A percentile compares a stretch with the other conserved stretches of the same genome.
phyloP scores from a whole-genome alignment of 2,888 invertebrate species.

The Buathra laborator region DNA sequence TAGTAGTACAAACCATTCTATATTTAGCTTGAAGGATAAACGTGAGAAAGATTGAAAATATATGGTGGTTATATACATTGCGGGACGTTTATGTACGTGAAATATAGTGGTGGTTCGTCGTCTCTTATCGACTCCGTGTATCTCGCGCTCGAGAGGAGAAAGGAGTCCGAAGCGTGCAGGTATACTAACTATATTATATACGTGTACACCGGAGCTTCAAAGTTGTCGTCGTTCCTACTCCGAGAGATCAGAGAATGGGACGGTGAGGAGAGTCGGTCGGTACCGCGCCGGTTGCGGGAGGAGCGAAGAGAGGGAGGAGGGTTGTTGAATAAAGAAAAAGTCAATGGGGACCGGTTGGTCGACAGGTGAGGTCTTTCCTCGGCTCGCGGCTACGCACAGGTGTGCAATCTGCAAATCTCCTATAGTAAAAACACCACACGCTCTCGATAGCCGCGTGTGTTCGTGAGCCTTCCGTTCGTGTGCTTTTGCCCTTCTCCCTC shows the following conservation, averaged over 20 bases:
- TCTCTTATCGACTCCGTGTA: conserved; percentile 73
- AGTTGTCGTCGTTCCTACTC: conserved; percentile 23
- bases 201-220: not conserved
- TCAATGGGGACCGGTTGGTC: conserved; percentile 84
- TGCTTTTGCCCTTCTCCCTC: conserved; percentile 16
- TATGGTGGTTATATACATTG: conserved; percentile 45
- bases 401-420: conserved; percentile 84
- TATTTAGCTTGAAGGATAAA: conserved; percentile 71
- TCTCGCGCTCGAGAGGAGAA: conserved; percentile 68
- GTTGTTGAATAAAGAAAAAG: conserved; percentile 82
- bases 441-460: conserved; percentile 69
- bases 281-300: not conserved
- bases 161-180: conserved; percentile 53
- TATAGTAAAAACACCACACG: conserved; percentile 79
- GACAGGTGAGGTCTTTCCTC: conserved; percentile 84
- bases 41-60: conserved; percentile 62
- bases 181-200: not conserved
- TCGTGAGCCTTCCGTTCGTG: conserved; percentile 22
- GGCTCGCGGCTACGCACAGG: conserved; percentile 80
- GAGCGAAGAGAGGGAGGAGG: conserved; percentile 60
- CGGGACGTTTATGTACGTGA: conserved; percentile 64
- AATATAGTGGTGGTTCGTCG: conserved; percentile 60
- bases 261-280: conserved; percentile 44
- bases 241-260: conserved; percentile 57
- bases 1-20: conserved; percentile 66